Percentiles rank a stretch among this genome's conserved stretches.
Evolutionary conservation across 2,113 vertebrate species (phyloP).

Genomic region (Anoura caudifer): DNA sequence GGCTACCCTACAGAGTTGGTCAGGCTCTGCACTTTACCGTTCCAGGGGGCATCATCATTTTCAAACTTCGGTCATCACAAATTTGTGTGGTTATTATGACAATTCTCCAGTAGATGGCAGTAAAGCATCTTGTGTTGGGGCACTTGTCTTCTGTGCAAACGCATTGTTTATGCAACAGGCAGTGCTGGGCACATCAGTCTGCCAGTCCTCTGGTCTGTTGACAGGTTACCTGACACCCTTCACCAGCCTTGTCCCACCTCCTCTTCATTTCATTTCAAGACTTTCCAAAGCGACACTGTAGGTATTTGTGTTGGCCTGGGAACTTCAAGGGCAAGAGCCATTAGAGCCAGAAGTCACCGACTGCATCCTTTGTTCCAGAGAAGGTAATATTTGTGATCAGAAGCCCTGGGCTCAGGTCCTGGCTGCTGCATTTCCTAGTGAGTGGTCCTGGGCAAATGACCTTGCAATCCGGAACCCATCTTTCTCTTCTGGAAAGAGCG

Average conservation of each 20-base stretch:
- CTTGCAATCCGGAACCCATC: neutral
- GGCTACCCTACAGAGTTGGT: neutral
- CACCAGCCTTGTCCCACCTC: neutral
- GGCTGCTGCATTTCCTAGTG: neutral
- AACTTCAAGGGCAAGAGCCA: neutral
- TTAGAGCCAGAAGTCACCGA: neutral
- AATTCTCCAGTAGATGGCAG: conserved; percentile 64
- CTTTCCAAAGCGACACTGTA: neutral
- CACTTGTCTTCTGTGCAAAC: neutral
- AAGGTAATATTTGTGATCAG: neutral
- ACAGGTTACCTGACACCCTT: neutral
- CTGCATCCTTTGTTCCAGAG: neutral
- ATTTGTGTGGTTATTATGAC: neutral
- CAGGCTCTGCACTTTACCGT: neutral
- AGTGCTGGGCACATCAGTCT: neutral
- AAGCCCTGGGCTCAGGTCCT: neutral
- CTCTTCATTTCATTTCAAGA: neutral
- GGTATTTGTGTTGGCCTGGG: neutral
- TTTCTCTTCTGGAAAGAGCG: neutral
- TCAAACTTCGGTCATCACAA: neutral
- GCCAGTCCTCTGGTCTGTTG: neutral
- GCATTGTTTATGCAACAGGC: neutral
- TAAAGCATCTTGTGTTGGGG: conserved; percentile 30
- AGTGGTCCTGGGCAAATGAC: neutral
- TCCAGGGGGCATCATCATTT: neutral